Evolutionary conservation across 2,113 vertebrate genomes (phyloP), one percentile per base, ranked within the genome.

Genomic region (Corapipo altera): DNA sequence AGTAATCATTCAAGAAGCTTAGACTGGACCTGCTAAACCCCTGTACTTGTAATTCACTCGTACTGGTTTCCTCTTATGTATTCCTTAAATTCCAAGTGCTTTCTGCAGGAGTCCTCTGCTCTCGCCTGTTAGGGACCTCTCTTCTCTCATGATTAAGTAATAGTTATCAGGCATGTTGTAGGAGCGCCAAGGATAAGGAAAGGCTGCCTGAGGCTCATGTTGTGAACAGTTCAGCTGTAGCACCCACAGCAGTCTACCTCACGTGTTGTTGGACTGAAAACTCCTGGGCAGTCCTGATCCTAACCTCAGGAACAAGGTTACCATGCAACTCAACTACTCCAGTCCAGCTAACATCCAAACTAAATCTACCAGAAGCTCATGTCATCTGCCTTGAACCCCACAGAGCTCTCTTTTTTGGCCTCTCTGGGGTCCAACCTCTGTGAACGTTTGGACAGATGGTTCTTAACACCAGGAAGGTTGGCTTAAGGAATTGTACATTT

Each of bases 1-100:
- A 46, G 51, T 41, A 90, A 90, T 65, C 20, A 49, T 76, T 90
- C 78, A 82, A 90, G 85, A 80, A 76, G 66, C 55, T 94, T 94
- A 80, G 37, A 62, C 4, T 46, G 37, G 59, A 90, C 54, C 74
- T 80, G 71, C 62, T 83, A 90, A 94, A 94, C 12, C 18, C 37
- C 21, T 5, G 1, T 58, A 85, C 8, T 62, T 85, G 37, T 49
- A 23, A 69, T 86, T 85, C 8, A 4, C 57, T 65, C 3, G 15
- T 0, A 1, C 41, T 62, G n/a, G 19, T 54, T 90, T 90, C 64
- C 49, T 82, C 26, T 20, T 9, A 5, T 28, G 4, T 87, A 51
- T 51, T 75, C 52, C 30, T 67, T 70, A 57, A 69, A 5, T 73
- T 72, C 15, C 24, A 52, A 41, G n/a, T 27, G 19, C 61, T 90